Conservation (phyloP, 2,888 invertebrate genomes). For the Zaprionus lineosus region DNA sequence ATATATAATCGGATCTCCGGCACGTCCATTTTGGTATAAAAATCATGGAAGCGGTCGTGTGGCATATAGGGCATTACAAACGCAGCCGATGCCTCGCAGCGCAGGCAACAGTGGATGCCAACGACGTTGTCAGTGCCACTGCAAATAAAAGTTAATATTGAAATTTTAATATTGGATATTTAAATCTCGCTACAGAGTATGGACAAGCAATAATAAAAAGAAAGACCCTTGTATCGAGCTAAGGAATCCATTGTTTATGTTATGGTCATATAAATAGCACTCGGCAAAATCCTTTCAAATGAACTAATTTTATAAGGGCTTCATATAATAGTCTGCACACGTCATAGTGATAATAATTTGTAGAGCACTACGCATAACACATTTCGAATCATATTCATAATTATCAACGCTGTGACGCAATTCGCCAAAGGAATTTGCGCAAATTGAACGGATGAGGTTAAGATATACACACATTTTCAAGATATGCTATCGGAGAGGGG, state of each 20-base stretch:
- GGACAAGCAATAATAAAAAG: no score
- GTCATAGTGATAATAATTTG: conserved; percentile 49
- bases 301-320: no score
- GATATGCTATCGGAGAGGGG: no score
- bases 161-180: no score
- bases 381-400: conserved; percentile 53
- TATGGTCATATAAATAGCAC: no score
- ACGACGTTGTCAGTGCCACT: conserved; percentile 91
- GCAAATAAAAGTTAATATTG: no score
- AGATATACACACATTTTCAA: conserved; percentile 10
- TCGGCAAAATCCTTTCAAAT: no score
- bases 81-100: conserved; percentile 90
- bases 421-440: conserved; percentile 65
- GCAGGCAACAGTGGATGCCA: conserved; percentile 90
- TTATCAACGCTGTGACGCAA: conserved; percentile 68
- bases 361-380: conserved; percentile 47
- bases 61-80: conserved; percentile 95
- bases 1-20: conserved; percentile 90
- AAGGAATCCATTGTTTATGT: no score
- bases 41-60: conserved; percentile 91
- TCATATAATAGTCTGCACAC: conserved; percentile 24
- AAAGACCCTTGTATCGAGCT: no score
- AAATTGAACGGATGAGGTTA: conserved; percentile 48
- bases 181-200: no score
- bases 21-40: conserved; percentile 87